Evolutionary conservation across 2,888 invertebrate species (phyloP).

Genomic region (Neoascia interrupta): DNA sequence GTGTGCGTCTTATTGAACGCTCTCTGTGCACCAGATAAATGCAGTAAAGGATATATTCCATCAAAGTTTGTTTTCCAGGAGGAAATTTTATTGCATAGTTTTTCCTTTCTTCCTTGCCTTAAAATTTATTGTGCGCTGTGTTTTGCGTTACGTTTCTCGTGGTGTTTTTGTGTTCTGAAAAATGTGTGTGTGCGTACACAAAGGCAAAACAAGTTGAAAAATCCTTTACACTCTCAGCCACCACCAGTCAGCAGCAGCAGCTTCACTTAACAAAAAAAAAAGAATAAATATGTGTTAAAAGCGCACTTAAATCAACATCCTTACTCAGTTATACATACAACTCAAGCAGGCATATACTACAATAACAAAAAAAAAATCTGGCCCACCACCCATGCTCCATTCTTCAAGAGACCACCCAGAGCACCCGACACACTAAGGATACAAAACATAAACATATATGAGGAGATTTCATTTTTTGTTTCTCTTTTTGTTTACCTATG

Average conservation of each 20-base stretch:
- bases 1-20: slow-evolving; percentile 53
- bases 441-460: slow-evolving; percentile 64
- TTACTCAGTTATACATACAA: slow-evolving; percentile 47
- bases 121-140: slow-evolving; percentile 58
- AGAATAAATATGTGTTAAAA: slow-evolving; percentile 67
- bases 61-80: slow-evolving; percentile 50
- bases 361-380: no score
- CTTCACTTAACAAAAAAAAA: slow-evolving; percentile 25
- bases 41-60: slow-evolving; percentile 49
- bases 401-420: slow-evolving; percentile 18
- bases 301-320: slow-evolving; percentile 69
- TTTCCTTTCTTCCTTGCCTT: slow-evolving; percentile 2
- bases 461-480: slow-evolving; percentile 46
- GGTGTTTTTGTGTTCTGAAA: slow-evolving; percentile 38
- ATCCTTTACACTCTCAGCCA: slow-evolving; percentile 54
- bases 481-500: slow-evolving; percentile 50
- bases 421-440: slow-evolving; percentile 58
- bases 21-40: slow-evolving; percentile 53
- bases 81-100: slow-evolving; percentile 28
- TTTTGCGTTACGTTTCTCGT: slow-evolving; percentile 36
- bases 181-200: slow-evolving; percentile 52
- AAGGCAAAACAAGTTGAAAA: slow-evolving; percentile 59
- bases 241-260: slow-evolving; percentile 42
- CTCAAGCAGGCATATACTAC: slow-evolving; percentile 54
- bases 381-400: slow-evolving; percentile 1